Conservation (phyloP, 2,113 vertebrate species). For the Scartelaos histophorus region DNA sequence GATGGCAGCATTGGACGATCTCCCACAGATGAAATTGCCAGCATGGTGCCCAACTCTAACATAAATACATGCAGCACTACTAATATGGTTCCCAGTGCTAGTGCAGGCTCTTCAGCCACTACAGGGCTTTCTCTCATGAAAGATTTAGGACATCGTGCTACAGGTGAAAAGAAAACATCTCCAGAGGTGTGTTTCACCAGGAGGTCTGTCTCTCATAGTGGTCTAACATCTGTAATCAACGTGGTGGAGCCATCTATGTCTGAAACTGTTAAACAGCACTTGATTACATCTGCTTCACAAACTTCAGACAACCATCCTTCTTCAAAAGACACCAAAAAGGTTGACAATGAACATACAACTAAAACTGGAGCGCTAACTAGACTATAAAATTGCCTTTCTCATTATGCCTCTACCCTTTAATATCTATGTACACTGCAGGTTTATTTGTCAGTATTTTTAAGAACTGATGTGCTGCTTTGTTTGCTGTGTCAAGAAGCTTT, state of each 20-base stretch:
- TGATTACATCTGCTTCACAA: constrained; percentile 29
- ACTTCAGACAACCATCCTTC: constrained; percentile 21
- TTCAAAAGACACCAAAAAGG: constrained; percentile 31
- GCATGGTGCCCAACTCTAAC: constrained; percentile 81
- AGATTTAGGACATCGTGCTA: constrained; percentile 15
- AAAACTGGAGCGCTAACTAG: constrained; percentile 82
- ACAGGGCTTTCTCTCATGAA: constrained; percentile 73
- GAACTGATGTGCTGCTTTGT: constrained; percentile 22
- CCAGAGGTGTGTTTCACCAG: constrained; percentile 37
- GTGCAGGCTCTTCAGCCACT: constrained; percentile 59
- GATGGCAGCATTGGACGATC: constrained; percentile 99
- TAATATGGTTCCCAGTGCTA: constrained; percentile 38
- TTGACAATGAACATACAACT: constrained; percentile 35
- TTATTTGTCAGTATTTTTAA: constrained; percentile 25
- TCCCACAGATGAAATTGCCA: constrained; percentile 92
- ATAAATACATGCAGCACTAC: constrained; percentile 24
- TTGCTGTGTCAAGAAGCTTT: constrained; percentile 10
- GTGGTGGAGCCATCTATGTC: constrained; percentile 35
- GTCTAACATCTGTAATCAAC: constrained; percentile 50
- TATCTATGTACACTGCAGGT: constrained; percentile 37
- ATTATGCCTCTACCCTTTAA: constrained; percentile 68
- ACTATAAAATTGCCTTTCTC: constrained; percentile 74
- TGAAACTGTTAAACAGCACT: constrained; percentile 38
- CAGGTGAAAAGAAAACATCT: constrained; percentile 38
- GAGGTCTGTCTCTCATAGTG: constrained; percentile 55